These are phyloP conservation scores for Xanthorhoe spadicearia DNA, from an alignment of 2,888 invertebrate genomes.

Conservation along the genomic window DNA sequence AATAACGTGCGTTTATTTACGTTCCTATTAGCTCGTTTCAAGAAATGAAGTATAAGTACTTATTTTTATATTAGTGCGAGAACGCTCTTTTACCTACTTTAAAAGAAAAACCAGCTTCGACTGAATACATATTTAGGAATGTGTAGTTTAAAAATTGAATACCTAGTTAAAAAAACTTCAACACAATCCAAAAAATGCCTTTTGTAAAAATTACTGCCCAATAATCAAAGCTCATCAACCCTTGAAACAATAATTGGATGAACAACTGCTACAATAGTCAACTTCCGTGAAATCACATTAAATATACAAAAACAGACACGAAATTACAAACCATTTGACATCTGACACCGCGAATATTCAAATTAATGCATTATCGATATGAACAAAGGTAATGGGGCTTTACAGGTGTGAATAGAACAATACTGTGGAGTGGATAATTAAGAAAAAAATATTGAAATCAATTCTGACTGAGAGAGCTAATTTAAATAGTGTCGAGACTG, in stretches of 20 bases:
- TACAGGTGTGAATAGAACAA: slow-evolving; percentile 26
- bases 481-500: too few relatives aligned
- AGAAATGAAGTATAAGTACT: too few relatives aligned
- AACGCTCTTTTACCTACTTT: too few relatives aligned
- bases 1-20: too few relatives aligned
- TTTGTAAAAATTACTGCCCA: not conserved
- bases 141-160: too few relatives aligned
- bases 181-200: not conserved
- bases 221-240: slow-evolving; percentile 28
- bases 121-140: too few relatives aligned
- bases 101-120: too few relatives aligned
- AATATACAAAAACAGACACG: slow-evolving; percentile 57
- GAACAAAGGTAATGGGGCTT: slow-evolving; percentile 71
- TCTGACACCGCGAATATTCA: slow-evolving; percentile 85
- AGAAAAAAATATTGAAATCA: not conserved
- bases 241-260: slow-evolving; percentile 33
- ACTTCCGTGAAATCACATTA: slow-evolving; percentile 71
- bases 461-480: too few relatives aligned
- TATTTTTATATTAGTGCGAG: too few relatives aligned
- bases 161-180: too few relatives aligned
- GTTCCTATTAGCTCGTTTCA: too few relatives aligned
- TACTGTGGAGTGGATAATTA: slow-evolving; percentile 23
- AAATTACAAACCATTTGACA: slow-evolving; percentile 84
- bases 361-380: slow-evolving; percentile 84
- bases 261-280: slow-evolving; percentile 40